Evolutionary conservation across 1,140 invertebrate species (phyloP).

Genomic region (Drosophila nigrodunni): DNA sequence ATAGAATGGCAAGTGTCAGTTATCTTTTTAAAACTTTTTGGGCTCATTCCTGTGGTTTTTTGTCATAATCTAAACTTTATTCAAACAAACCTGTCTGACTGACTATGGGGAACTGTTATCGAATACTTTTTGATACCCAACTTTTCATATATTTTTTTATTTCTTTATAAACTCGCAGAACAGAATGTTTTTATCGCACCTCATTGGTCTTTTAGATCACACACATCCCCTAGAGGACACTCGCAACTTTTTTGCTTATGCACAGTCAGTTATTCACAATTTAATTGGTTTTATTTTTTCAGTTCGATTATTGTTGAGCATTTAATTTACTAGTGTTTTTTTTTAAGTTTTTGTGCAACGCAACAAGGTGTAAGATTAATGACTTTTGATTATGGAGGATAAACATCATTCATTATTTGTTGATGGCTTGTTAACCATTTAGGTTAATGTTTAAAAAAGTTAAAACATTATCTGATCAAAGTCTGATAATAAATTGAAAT

Average conservation of each 20-base stretch:
- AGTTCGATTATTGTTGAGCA: neutral
- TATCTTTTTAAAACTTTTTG: slow-evolving; percentile 16
- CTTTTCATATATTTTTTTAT: slow-evolving; percentile 39
- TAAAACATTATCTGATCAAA: slow-evolving; percentile 37
- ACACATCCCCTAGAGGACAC: too few relatives aligned
- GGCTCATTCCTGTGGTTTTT: slow-evolving; percentile 24
- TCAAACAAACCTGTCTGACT: neutral
- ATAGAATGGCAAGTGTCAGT: slow-evolving; percentile 36
- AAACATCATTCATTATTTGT: slow-evolving; percentile 36
- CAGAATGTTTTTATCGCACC: slow-evolving; percentile 26
- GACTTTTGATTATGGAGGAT: slow-evolving; percentile 37
- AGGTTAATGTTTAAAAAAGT: slow-evolving; percentile 43
- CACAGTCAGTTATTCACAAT: slow-evolving; percentile 12
- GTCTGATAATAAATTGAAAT: slow-evolving; percentile 27
- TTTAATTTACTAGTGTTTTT: neutral
- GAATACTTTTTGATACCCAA: slow-evolving; percentile 29
- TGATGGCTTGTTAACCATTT: slow-evolving; percentile 5
- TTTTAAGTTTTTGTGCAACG: slow-evolving; percentile 22
- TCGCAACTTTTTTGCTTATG: too few relatives aligned
- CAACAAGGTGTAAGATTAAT: slow-evolving; percentile 46
- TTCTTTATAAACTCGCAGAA: neutral
- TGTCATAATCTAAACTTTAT: slow-evolving; percentile 18
- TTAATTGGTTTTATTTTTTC: slow-evolving; percentile 16
- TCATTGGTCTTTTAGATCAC: too few relatives aligned
- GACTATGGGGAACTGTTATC: slow-evolving; percentile 41